Conservation (phyloP, 2,113 vertebrate genomes). For the Ramphastos sulfuratus region DNA sequence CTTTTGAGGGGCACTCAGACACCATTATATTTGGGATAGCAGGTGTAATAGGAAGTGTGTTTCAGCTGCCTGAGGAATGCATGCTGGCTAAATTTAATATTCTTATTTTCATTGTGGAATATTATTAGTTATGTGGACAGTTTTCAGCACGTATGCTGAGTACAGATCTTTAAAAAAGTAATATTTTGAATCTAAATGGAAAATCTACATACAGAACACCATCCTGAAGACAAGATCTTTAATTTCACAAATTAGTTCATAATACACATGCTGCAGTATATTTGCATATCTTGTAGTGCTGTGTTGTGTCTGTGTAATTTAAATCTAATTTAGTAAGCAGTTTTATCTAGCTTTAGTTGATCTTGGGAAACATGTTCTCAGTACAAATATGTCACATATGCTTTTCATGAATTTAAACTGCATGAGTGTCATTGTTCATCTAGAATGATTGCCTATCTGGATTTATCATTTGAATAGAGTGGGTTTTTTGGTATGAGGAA, state of each 20-base stretch:
- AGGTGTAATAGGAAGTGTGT: not conserved
- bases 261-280: not conserved
- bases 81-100: not conserved
- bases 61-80: not conserved
- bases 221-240: not conserved
- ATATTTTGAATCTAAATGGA: not conserved
- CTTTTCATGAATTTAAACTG: not conserved
- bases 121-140: not conserved
- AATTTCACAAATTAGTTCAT: not conserved
- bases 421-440: not conserved
- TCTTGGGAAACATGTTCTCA: not conserved
- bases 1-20: not conserved
- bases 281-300: not conserved
- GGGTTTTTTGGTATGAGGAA: not conserved
- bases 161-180: not conserved
- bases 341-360: slow-evolving; percentile 11
- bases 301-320: not conserved
- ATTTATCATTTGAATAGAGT: not conserved
- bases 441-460: not conserved
- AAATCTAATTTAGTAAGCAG: slow-evolving; percentile 10
- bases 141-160: not conserved
- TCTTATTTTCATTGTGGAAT: not conserved
- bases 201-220: not conserved
- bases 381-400: not conserved
- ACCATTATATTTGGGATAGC: not conserved